Evolutionary conservation across 2,113 vertebrate genomes (phyloP), one percentile per base, ranked within the genome.

Genomic region (Hypocryptadius cinnamomeus): DNA sequence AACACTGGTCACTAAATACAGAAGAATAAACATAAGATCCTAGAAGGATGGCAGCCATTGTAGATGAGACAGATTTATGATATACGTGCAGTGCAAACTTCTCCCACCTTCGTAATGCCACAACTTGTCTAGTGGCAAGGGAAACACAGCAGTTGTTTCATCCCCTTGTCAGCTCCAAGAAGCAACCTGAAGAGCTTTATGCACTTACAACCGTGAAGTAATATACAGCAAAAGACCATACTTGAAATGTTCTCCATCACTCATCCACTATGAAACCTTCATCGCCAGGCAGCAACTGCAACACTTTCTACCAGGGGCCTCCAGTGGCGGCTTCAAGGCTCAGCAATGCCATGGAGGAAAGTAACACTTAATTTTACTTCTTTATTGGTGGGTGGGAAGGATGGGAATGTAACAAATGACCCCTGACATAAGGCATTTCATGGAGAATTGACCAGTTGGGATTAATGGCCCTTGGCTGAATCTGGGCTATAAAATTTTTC

Each of bases 361-460:
- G 68, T 33, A 93, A 71, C 61, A 70, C 82, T 90, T 70, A 71
- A 95, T 95, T 95, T 95, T 84, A 54, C n/a, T 81, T 88, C 79
- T 95, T 95, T 94, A 92, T 74, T 57, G 90, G 86, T 82, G 77
- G 50, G 65, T 64, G 83, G 92, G 88, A 89, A 51, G 47, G 31
- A 71, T 13, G 11, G 40, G 72, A 83, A 91, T 71, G 64, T 94
- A 92, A 95, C 81, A 94, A 96, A 96, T 81, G 90, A 94, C 85
- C 94, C 79, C 61, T 94, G 93, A 93, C 93, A 94, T 37, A 84
- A 90, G 63, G 93, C 93, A 95, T 93, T 96, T 96, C 79, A 90
- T 76, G 83, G 90, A 87, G 92, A 96, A 96, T 95, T 96, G 96
- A 96, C 95, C 95, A 93, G 76, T 90, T 60, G 87, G 82, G 77